phyloP scores from a whole-genome alignment of 2,797 vertebrate species.

The Enteromius trimaculatus region DNA sequence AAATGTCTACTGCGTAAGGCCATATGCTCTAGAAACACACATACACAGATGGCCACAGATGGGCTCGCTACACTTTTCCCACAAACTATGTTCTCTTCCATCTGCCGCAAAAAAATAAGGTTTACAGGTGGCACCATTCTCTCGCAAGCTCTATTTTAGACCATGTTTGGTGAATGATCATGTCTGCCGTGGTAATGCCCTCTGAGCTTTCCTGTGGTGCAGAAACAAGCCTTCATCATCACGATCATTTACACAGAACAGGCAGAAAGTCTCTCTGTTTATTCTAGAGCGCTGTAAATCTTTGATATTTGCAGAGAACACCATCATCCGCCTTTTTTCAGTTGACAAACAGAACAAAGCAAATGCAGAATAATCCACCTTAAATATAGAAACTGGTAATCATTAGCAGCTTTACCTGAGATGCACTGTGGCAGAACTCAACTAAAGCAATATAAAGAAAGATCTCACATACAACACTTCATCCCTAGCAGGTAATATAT shows the following conservation, averaged over 20 bases:
- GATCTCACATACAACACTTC: not conserved
- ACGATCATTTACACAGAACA: slow-evolving; percentile 19
- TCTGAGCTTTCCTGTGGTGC: not conserved
- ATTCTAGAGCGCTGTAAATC: not conserved
- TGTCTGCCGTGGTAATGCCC: slow-evolving; percentile 4
- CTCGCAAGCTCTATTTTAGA: slow-evolving; percentile 25
- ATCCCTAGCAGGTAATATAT: not conserved
- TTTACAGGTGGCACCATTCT: slow-evolving; percentile 40
- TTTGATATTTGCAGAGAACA: slow-evolving; percentile 31
- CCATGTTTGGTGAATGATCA: slow-evolving; percentile 12
- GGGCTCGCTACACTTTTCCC: slow-evolving; percentile 7
- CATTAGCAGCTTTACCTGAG: not conserved
- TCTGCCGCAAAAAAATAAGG: slow-evolving; percentile 34
- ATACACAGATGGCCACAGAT: slow-evolving; percentile 38
- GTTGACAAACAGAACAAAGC: slow-evolving; percentile 23
- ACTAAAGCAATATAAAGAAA: not conserved
- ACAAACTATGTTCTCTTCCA: slow-evolving; percentile 48
- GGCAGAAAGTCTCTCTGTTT: slow-evolving; percentile 12
- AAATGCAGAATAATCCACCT: not conserved
- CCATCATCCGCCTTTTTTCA: not conserved
- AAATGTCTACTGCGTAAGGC: slow-evolving; percentile 19
- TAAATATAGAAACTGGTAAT: slow-evolving; percentile 11
- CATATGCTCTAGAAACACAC: slow-evolving; percentile 46
- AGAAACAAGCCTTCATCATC: slow-evolving; percentile 8
- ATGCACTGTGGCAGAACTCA: not conserved